These are phyloP conservation scores for Marmota monax DNA, from an alignment of 2,113 vertebrate genomes.

Conservation along the genomic window DNA sequence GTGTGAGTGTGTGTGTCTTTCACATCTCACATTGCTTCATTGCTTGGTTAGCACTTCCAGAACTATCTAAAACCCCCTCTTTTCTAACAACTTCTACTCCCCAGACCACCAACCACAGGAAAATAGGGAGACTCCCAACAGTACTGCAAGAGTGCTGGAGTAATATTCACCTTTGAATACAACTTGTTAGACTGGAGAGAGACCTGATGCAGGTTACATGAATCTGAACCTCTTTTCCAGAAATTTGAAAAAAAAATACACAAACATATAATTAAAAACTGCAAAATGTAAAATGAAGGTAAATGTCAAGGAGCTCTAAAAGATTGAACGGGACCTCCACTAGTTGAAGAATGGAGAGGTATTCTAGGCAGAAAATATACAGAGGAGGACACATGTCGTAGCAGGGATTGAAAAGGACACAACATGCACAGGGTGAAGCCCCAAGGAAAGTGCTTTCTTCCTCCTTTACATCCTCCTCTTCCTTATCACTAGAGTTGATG, in stretches of 20 bases:
- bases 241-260: neutral
- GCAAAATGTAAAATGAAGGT: neutral
- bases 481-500: neutral
- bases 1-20: too few relatives aligned
- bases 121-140: neutral
- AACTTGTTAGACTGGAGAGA: neutral
- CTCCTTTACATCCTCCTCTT: neutral
- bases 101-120: neutral
- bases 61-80: neutral
- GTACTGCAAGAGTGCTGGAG: neutral
- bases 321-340: too few relatives aligned
- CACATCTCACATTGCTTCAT: neutral
- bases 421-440: neutral
- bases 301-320: neutral
- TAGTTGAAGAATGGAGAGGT: neutral
- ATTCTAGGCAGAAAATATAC: neutral
- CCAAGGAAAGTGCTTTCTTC: neutral
- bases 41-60: neutral
- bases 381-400: rapidly evolving
- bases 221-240: neutral
- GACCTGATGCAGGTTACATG: neutral
- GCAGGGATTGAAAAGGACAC: neutral
- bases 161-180: neutral
- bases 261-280: neutral
- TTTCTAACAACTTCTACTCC: neutral